Conservation (phyloP, 2,888 invertebrate species). For the Cloeon dipterum region DNA sequence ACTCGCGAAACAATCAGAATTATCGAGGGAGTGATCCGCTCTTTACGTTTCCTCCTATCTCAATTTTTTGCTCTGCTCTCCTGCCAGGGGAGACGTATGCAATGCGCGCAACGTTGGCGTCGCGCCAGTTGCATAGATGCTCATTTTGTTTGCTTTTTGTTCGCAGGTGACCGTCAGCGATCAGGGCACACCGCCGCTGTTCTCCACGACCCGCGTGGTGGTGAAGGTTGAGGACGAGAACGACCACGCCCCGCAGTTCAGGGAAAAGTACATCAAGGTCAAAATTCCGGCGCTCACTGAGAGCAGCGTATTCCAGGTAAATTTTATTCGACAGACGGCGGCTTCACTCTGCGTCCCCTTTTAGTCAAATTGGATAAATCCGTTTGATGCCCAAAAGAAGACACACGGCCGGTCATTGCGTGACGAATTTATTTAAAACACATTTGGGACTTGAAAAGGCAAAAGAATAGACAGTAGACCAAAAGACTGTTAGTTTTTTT, state of each 20-base stretch:
- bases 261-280: conserved; percentile 59
- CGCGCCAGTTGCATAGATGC: not conserved
- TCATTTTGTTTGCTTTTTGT: not conserved
- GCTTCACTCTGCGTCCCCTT: too few species aligned
- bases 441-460: too few species aligned
- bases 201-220: conserved; percentile 56
- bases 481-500: too few species aligned
- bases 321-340: too few species aligned
- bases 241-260: conserved; percentile 70
- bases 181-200: conserved; percentile 44
- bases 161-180: conserved; percentile 39
- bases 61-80: not conserved
- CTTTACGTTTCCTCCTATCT: not conserved
- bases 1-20: too few species aligned
- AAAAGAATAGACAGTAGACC: too few species aligned
- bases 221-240: conserved; percentile 65
- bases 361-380: too few species aligned
- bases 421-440: too few species aligned
- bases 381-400: too few species aligned
- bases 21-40: too few species aligned
- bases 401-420: too few species aligned
- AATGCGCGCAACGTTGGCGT: not conserved
- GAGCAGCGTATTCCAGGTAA: conserved; percentile 31
- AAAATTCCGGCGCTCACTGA: conserved; percentile 37
- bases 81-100: not conserved